Base-by-base conservation (phyloP, 2,888 invertebrate species). In the Endotricha flammealis region DNA sequence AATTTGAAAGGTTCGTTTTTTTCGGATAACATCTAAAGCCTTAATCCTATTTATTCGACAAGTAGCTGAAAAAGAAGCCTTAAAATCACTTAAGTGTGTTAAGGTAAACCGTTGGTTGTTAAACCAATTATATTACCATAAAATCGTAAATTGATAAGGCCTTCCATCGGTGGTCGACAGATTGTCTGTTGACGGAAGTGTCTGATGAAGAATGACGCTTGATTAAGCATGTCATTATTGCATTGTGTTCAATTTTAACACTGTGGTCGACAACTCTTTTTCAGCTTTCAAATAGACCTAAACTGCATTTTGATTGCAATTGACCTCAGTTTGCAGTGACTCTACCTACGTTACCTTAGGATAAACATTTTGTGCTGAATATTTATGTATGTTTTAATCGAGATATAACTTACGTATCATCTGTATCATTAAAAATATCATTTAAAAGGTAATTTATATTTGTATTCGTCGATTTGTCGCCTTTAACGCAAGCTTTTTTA, bases 151-250 rank as follows among this genome's bases (percentile, higher is more conserved):
- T 29, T 28, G 36, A 13, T 29, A 39, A 28, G 32, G 38, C 46
- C 41, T 38, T 38, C 38, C 3, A 20, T 6, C 20, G 20, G 20
- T n/a, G 20, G 20, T 6, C 20, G 20, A n/a, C 20, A 35, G 7
- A 38, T 23, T 27, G 12, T 12, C 27, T 47, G 42, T 47, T 42
- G 49, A 47, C 50, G 57, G 57, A 54, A 57, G 44, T 38, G 34
- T 43, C 20, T 20, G 14, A 34, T 16, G 32, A 31, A 46, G 42
- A 48, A 44, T 38, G 44, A 30, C 50, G 50, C 45, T 44, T 48
- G 45, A 52, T 41, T 38, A 42, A 49, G 55, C 57, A 41, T 51
- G 52, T 48, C 51, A 50, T 53, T 48, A 51, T 43, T 30, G 42
- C 30, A 43, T 48, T 46, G 44, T 48, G 31, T 23, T 39, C 45